Base-by-base conservation (phyloP, 2,797 vertebrate species). In the Neosilurus hyrtlii region DNA sequence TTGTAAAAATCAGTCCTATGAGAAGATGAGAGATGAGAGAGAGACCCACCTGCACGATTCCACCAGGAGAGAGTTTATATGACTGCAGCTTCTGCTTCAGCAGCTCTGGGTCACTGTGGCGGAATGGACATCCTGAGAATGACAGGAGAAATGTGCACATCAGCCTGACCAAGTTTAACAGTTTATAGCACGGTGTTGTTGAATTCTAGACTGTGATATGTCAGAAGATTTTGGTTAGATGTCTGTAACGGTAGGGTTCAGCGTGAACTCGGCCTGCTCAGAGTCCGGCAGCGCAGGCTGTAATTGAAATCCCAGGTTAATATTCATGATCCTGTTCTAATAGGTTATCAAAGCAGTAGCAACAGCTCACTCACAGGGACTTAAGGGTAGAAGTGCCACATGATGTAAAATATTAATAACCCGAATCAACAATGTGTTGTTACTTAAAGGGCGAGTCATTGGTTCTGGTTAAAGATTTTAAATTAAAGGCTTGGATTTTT, bases 51-150 rank as follows among this genome's bases (percentile, higher is more conserved):
- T 95, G 94, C 90, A 66, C 90, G 90, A 98, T 94, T 82, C 96
- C 96, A 83, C 87, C 91, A 11, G 95, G 91, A 87, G 96, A 86
- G 82, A 98, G 91, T 89, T 97, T 98, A 91, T 95, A 98, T 0
- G 93, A 92, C 91, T 98, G 97, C 81, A 99, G 93, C 91, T 96
- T 99, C 92, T 99, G 97, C 92, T 96, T 99, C 90, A 99, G 90
- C 26, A 99, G 93, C 86, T 99, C 97, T 0, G 95, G 95, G 88
- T 99, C 97, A 37, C 95, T 96, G 95, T 99, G 97, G 82, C 96
- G 96, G 90, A 99, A 99, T 83, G 97, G 98, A 91, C 98, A 99
- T 51, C 98, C 97, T 99, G 89, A 65, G 9, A 56, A 76, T 51
- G 43, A 85, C 37, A 52, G 35, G 7, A 68, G 71, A 59, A 65